Evolutionary conservation across 2,113 vertebrate genomes (phyloP), one percentile per base, ranked within the genome.

Genomic region (Cygnus buccinator): DNA sequence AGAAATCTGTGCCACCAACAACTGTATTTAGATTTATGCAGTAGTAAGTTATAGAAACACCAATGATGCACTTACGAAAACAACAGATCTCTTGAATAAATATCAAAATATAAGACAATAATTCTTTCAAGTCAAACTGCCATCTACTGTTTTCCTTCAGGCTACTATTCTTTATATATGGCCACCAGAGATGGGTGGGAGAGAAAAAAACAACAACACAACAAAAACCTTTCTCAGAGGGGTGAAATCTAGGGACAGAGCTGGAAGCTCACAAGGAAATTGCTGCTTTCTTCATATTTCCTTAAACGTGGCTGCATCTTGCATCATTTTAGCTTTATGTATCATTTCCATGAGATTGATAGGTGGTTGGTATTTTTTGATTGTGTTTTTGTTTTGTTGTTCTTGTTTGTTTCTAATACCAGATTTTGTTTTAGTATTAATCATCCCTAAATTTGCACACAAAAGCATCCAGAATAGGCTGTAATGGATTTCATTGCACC

Each of bases 401-500:
- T 50, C 20, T 11, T 41, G 26, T 65, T 29, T 26, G 25, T 28
- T 41, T 29, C 26, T 33, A 41, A 39, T 4, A 14, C 4, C 5
- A 19, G 9, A 13, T 28, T 82, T 95, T 6, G 21, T 11, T 87
- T 87, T 20, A 8, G 2, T 29, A 11, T 23, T 26, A 16, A 44
- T 48, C 59, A n/a, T 12, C 16, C 7, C 8, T 22, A 8, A 9
- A 18, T 61, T 68, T 44, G 25, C 39, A 55, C 21, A 15, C 12
- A 61, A 43, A 84, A 23, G 8, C 13, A 12, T 41, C 52, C 22
- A 57, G 50, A 37, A 20, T 1, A 26, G 17, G 3, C 14, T 19
- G 13, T 5, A 29, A 20, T 0, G 3, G 8, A 23, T 4, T 35
- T 16, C 11, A 2, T 61, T 16, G 13, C 61, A 26, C n/a, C 67